Base-by-base conservation (phyloP, 2,888 invertebrate species). In the Chaetoderma sp. region DNA sequence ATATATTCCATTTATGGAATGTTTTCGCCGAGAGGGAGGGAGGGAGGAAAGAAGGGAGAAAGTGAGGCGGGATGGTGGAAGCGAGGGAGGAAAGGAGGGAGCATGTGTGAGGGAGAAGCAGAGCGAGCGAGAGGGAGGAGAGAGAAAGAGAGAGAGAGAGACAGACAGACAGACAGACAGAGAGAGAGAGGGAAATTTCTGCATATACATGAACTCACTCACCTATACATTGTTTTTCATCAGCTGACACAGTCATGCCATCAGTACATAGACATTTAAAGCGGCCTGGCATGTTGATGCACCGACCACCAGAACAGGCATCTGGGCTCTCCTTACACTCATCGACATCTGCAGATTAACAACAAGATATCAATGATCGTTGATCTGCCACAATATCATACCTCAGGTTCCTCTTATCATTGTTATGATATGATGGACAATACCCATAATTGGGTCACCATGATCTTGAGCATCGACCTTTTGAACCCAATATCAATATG, bases 181-280 rank as follows among this genome's bases (percentile, higher is more conserved):
- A n/a, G n/a, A n/a, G n/a, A n/a, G n/a, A n/a, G n/a, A n/a, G n/a
- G n/a, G n/a, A n/a, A n/a, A n/a, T n/a, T n/a, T n/a, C n/a, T n/a
- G n/a, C n/a, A n/a, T n/a, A 58, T 5, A 45, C 6, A 58, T 16
- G 30, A 3, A 16, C 10, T n/a, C 4, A 6, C 8, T 50, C 83
- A 91, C 91, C 92, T 75, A 91, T 86, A 82, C 94, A 94, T n/a
- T 92, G 91, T 63, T 92, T 91, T 56, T 90, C 89, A 70, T 90
- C 91, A 2, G 89, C 88, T 73, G 92, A 92, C 21, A 92, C 90
- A 71, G 91, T 87, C 67, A 94, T 87, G 0, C 94, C 94, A 45
- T 90, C 91, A 1, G 90, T 90, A 83, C 94, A 94, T 6, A 77
- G 74, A 73, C 88, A 88, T 42, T 81, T 71, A 72, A 92, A 93